phyloP scores from a whole-genome alignment of 2,888 invertebrate genomes.

The Hydroisotoma schaefferi region DNA sequence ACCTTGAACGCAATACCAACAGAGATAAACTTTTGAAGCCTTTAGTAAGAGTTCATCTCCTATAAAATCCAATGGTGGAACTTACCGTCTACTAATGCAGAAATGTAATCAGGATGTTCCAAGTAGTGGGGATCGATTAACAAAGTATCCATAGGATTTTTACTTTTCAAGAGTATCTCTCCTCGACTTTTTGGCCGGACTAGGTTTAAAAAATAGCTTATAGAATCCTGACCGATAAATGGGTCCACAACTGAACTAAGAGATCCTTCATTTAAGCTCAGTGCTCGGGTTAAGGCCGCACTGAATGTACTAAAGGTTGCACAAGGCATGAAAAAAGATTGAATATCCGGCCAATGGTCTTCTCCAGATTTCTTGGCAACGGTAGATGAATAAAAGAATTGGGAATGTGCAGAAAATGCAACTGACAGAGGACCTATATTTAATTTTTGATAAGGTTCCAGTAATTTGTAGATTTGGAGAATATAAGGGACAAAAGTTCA shows the following conservation, averaged over 20 bases:
- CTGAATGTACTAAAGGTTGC: not conserved
- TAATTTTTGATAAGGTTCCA: no score
- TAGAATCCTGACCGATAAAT: not conserved
- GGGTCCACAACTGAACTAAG: not conserved
- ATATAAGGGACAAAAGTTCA: no score
- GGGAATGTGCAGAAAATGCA: slow-evolving; percentile 9
- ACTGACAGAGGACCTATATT: slow-evolving; percentile 6
- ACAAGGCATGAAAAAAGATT: slow-evolving; percentile 6
- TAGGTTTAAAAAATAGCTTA: not conserved
- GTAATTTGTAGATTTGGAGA: no score
- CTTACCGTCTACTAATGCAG: slow-evolving; percentile 15
- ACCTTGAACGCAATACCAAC: slow-evolving; percentile 10
- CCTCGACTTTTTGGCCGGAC: slow-evolving; percentile 21
- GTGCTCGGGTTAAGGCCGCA: not conserved
- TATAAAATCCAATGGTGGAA: slow-evolving; percentile 10
- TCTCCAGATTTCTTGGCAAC: not conserved
- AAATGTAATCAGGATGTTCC: slow-evolving; percentile 18
- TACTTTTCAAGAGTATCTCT: slow-evolving; percentile 1
- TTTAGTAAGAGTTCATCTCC: slow-evolving; percentile 18
- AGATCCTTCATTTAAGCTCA: not conserved
- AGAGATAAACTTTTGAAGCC: slow-evolving; percentile 20
- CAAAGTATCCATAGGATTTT: slow-evolving; percentile 2
- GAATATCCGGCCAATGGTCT: slow-evolving; percentile 20
- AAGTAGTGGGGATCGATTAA: slow-evolving; percentile 18
- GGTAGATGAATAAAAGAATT: slow-evolving; percentile 2